A percentile compares a stretch with the other conserved stretches of the same genome.
phyloP scores from a whole-genome alignment of 2,888 invertebrate genomes.

The Acanthosepion pharaonis region DNA sequence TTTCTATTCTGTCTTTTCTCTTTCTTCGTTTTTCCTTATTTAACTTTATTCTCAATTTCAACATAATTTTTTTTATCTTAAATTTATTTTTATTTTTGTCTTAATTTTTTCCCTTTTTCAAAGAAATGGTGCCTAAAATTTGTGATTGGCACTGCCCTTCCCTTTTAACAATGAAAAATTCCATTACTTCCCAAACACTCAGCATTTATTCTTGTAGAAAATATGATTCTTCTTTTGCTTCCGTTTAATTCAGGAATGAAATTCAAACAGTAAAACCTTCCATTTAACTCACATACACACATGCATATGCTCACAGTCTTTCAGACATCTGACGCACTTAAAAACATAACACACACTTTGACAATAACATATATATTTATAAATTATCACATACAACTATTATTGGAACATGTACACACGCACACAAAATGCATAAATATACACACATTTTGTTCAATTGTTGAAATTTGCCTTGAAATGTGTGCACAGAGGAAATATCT shows the following conservation, averaged over 20 bases:
- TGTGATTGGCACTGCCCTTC: not conserved
- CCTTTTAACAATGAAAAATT: not conserved
- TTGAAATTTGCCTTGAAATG: not conserved
- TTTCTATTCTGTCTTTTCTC: not conserved
- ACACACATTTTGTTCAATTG: not conserved
- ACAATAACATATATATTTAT: not conserved
- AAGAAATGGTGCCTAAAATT: not conserved
- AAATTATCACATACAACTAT: not conserved
- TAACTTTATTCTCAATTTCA: not conserved
- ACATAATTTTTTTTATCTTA: not conserved
- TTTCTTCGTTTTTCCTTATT: not conserved
- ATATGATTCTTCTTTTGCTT: not conserved
- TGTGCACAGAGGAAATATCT: not conserved
- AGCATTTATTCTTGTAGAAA: conserved; percentile 15
- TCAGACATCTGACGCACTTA: not conserved
- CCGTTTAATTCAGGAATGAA: not conserved
- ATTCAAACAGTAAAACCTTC: not conserved
- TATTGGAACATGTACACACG: not conserved
- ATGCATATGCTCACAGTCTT: not conserved
- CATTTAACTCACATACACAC: not conserved
- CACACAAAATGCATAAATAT: not conserved
- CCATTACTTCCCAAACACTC: not conserved
- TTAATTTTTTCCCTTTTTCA: not conserved
- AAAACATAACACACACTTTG: not conserved
- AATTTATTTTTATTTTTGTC: not conserved